Conservation (phyloP, 1,140 invertebrate genomes). For the Ectropis grisescens region DNA sequence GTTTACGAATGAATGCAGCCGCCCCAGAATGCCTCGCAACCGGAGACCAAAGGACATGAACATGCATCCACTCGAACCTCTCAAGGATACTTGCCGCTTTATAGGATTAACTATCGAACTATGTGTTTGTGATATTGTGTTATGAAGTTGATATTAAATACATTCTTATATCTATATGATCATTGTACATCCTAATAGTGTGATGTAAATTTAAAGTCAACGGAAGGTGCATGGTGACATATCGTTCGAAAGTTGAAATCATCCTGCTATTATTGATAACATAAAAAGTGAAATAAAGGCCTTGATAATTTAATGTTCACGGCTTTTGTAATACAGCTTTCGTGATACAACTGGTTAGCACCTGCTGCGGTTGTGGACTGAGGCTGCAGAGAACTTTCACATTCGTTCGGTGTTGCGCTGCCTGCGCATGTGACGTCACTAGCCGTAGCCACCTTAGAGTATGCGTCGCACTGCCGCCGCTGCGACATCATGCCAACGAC, state of each 20-base stretch:
- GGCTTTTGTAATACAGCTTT: constrained; percentile 13
- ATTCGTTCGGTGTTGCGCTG: constrained; percentile 50
- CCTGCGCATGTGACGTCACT: constrained; percentile 50
- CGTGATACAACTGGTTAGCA: constrained; percentile 41
- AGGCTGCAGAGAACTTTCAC: constrained; percentile 58
- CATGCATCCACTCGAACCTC: constrained; percentile 28
- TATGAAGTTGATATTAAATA: no score
- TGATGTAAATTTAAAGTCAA: no score
- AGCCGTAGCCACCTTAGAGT: constrained; percentile 12
- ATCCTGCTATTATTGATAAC: no score
- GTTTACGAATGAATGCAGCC: constrained; percentile 41
- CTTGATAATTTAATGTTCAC: no score
- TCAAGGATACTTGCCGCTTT: constrained; percentile 44
- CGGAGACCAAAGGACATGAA: constrained; percentile 48
- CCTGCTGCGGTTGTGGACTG: constrained; percentile 38
- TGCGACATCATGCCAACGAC: no score
- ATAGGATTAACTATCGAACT: no score
- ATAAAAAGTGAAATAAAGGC: no score
- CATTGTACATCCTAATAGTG: no score
- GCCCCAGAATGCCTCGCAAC: constrained; percentile 45
- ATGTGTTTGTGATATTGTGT: no score
- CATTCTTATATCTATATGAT: no score
- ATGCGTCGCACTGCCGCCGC: background rate
- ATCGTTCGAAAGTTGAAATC: no score
- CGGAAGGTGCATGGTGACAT: no score